Evolutionary conservation across 2,113 vertebrate genomes (phyloP).

Genomic region (Saccopteryx bilineata): DNA sequence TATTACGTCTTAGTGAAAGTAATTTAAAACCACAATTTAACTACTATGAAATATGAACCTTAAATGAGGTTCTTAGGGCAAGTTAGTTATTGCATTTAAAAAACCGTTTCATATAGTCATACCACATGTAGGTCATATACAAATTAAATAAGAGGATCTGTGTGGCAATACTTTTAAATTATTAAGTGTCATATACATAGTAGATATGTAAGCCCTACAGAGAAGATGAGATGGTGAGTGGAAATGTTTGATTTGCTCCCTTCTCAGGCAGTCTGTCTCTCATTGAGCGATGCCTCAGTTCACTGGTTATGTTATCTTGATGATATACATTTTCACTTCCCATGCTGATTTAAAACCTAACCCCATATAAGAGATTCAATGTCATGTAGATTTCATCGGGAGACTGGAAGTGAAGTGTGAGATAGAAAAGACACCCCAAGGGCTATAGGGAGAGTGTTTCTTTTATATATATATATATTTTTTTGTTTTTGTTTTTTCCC

Average conservation of each 20-base stretch:
- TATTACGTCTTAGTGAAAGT: not conserved
- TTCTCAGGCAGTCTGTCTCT: not conserved
- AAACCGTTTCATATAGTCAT: not conserved
- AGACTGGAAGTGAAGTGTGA: slow-evolving; percentile 12
- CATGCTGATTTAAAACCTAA: not conserved
- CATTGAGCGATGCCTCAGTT: not conserved
- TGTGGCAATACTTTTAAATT: not conserved
- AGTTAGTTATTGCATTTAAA: not conserved
- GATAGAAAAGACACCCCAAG: not conserved
- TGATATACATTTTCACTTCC: not conserved
- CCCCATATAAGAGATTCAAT: not conserved
- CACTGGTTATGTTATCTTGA: not conserved
- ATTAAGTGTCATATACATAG: fast-evolving
- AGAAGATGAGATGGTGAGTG: not conserved
- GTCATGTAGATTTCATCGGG: not conserved
- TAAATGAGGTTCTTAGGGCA: not conserved
- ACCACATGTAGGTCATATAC: not conserved
- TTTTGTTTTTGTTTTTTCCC: not conserved
- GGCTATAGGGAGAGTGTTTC: fast-evolving
- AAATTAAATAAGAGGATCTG: not conserved
- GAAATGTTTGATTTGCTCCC: fast-evolving
- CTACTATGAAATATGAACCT: not conserved
- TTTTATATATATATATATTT: too few relatives aligned
- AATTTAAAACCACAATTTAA: not conserved
- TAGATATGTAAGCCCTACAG: not conserved